Percentiles rank a stretch among this genome's conserved stretches.
These are phyloP conservation scores for Oxyruncus cristatus DNA, from an alignment of 2,113 vertebrate species.

Conservation along the genomic window DNA sequence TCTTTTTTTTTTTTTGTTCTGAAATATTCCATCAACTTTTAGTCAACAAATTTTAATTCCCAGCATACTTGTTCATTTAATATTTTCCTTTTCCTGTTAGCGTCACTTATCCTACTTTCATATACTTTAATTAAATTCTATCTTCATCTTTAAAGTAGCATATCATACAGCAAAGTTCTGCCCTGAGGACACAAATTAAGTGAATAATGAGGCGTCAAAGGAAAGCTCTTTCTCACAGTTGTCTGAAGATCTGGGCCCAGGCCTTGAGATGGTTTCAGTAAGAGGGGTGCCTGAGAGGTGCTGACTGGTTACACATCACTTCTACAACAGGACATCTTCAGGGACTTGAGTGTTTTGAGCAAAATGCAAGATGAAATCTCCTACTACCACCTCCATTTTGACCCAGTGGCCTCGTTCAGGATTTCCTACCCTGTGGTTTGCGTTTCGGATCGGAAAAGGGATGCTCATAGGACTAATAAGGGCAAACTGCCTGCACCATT, in stretches of 20 bases:
- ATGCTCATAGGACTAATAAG: not conserved
- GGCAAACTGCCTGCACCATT: not conserved
- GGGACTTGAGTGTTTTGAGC: not conserved
- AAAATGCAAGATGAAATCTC: not conserved
- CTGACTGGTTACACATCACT: not conserved
- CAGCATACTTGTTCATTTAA: not conserved
- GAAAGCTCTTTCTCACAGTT: not conserved
- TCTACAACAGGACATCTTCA: fast-evolving
- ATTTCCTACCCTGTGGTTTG: not conserved
- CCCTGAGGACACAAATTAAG: not conserved
- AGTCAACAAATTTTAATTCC: not conserved
- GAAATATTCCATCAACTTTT: not conserved
- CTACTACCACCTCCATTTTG: not conserved
- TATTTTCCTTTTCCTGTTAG: not conserved
- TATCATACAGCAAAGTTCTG: not conserved
- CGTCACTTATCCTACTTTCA: not conserved
- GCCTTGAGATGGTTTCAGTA: not conserved
- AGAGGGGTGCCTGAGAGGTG: not conserved
- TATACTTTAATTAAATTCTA: not conserved
- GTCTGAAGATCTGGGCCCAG: not conserved
- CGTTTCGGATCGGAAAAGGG: not conserved
- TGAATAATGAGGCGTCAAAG: not conserved
- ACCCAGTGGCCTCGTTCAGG: not conserved
- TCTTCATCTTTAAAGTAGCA: not conserved
- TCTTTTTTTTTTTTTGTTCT: not conserved